Percentiles rank a stretch among this genome's conserved stretches.
These are phyloP conservation scores for Erebia palarica DNA, from an alignment of 2,888 invertebrate species.

Conservation along the genomic window DNA sequence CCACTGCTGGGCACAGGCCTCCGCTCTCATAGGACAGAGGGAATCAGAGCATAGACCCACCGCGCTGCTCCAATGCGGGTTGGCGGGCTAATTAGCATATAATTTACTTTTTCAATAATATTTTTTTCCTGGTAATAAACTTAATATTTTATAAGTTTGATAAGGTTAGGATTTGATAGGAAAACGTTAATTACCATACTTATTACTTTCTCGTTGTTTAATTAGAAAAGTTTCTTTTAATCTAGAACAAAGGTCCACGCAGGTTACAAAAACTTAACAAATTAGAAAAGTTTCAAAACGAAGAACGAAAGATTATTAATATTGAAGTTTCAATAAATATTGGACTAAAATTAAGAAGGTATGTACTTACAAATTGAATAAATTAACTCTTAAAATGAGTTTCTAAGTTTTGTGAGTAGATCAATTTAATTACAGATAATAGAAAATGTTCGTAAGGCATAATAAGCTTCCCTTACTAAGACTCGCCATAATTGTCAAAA, in stretches of 20 bases:
- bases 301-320: background rate
- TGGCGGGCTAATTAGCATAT: too few relatives aligned
- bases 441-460: too few relatives aligned
- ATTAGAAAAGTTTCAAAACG: conserved; percentile 14
- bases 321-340: background rate
- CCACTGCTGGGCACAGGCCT: too few relatives aligned
- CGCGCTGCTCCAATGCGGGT: too few relatives aligned
- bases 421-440: too few relatives aligned
- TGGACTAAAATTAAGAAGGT: background rate
- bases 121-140: too few relatives aligned
- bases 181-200: conserved; percentile 7
- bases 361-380: background rate
- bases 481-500: too few relatives aligned
- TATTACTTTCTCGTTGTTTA: conserved; percentile 5
- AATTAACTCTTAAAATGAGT: background rate
- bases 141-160: background rate
- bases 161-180: background rate
- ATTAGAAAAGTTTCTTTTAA: conserved; percentile 17
- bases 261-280: conserved; percentile 17
- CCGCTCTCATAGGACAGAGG: too few relatives aligned
- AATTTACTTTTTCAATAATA: too few relatives aligned
- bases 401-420: background rate
- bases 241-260: conserved; percentile 10
- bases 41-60: too few relatives aligned
- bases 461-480: too few relatives aligned